Evolutionary conservation across 2,888 invertebrate genomes (phyloP), one percentile per base, ranked within the genome.

Genomic region (Hipparchia sbordonii): DNA sequence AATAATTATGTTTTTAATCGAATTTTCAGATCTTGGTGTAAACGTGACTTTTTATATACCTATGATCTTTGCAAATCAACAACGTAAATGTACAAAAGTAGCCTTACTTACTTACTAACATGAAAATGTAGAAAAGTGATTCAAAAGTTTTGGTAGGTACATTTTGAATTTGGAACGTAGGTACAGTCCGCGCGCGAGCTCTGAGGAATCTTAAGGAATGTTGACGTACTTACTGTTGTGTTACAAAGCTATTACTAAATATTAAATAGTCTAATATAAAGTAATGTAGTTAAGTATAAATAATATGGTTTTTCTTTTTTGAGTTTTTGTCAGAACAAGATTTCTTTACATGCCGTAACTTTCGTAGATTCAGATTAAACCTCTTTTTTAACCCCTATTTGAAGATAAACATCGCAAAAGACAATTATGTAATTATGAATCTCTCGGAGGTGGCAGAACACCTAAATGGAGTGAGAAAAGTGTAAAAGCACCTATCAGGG

Each of bases 1-100:
- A 81, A 82, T 82, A 80, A 82, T 84, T 81, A 79, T 77, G 73
- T 72, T 77, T 78, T 77, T 82, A 82, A 85, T 83, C 79, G 66
- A 77, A 79, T 84, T 80, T 81, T 23, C 60, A 62, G 39, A 73
- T 74, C 70, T 76, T 12, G 66, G 51, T 4, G 33, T 33, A 8
- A 9, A 70, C 65, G 61, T 33, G 46, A 48, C 67, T 62, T 72
- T 13, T 57, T 13, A 4, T 6, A 13, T 13, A 23, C 23, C 23
- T n/a, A 7, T 9, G 7, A 56, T 8, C 23, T 57, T 57, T 57
- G 8, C 57, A 13, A 57, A 57, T 23, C 5, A 10, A 12, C 5
- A 2, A 52, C 12, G 10, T 12, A 56, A 56, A n/a, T 13, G 12
- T 54, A 54, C 12, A 54, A 48, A 39, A 39, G 2, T 39, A 39